Conservation (phyloP, 2,113 vertebrate species). For the Oryzias melastigma region DNA sequence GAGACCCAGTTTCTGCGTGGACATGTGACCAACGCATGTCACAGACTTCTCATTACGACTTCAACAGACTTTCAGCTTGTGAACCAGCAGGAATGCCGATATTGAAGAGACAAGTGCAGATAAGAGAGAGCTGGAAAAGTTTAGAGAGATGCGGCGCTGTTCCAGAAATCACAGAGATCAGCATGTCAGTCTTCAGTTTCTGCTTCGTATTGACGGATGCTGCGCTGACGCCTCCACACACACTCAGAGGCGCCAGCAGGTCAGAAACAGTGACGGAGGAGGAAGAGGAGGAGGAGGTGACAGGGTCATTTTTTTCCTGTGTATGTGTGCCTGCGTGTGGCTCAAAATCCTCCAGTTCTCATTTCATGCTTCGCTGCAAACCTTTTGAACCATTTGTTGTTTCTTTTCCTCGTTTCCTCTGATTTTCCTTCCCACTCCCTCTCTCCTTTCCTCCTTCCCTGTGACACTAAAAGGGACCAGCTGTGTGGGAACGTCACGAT, state of each 20-base stretch:
- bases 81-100: background rate
- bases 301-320: background rate
- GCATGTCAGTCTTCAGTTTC: conserved; percentile 11
- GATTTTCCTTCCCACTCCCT: background rate
- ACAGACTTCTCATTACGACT: no score
- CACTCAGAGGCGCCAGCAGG: conserved; percentile 13
- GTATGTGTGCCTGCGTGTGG: background rate
- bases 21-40: no score
- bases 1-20: no score
- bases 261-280: background rate
- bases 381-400: conserved; percentile 9
- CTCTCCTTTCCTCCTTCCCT: background rate
- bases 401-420: background rate
- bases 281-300: background rate
- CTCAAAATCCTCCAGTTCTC: conserved; percentile 31
- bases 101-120: background rate
- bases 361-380: conserved; percentile 53
- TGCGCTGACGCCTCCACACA: conserved; percentile 7
- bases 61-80: no score
- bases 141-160: background rate
- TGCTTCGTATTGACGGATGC: conserved; percentile 9
- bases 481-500: no score
- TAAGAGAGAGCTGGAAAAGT: background rate
- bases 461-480: background rate
- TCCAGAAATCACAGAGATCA: background rate